Base-by-base conservation (phyloP, 2,113 vertebrate genomes). In the Piaya cayana region DNA sequence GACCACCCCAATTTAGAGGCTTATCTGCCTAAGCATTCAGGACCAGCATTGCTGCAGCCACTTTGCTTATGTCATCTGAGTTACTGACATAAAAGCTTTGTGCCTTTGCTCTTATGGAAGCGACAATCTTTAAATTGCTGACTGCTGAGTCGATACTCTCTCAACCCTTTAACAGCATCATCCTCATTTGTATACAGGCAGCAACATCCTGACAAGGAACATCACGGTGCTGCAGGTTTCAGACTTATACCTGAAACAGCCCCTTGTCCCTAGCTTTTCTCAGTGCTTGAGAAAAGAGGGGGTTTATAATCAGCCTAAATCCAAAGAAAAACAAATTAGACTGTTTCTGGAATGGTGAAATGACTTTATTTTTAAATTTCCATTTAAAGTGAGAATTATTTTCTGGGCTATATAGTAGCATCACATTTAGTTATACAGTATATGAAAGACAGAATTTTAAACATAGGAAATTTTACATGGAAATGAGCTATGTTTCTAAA, bases 91-190 rank as follows among this genome's bases (percentile, higher is more conserved):
- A 42, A 88, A 96, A 83, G 59, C 76, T 74, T 83, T 49, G 21
- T 0, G 1, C 12, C n/a, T 83, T 64, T 83, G 53, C 43, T 82
- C 88, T 76, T 62, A 32, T n/a, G 30, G 20, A 30, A 72, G 71
- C 67, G 60, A n/a, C 55, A 49, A 5, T 65, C 76, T 70, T 56
- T 80, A 83, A 93, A 72, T 65, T 29, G 30, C 45, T 43, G 76
- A 34, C 76, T 92, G 63, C 71, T 58, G 47, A 68, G 81, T 65
- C 3, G 0, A 52, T 82, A n/a, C 0, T 0, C 50, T 69, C 30
- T 26, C 39, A 69, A 56, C 5, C 29, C 27, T 56, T 74, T 23
- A 34, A 36, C 14, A 0, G 0, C 15, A 26, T 16, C 9, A 0
- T 80, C 49, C 67, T 86, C 55, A 36, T 82, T 76, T 93, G 82